Evolutionary conservation across 2,797 vertebrate species (phyloP), one percentile per base, ranked within the genome.

Genomic region (Catharus ustulatus): DNA sequence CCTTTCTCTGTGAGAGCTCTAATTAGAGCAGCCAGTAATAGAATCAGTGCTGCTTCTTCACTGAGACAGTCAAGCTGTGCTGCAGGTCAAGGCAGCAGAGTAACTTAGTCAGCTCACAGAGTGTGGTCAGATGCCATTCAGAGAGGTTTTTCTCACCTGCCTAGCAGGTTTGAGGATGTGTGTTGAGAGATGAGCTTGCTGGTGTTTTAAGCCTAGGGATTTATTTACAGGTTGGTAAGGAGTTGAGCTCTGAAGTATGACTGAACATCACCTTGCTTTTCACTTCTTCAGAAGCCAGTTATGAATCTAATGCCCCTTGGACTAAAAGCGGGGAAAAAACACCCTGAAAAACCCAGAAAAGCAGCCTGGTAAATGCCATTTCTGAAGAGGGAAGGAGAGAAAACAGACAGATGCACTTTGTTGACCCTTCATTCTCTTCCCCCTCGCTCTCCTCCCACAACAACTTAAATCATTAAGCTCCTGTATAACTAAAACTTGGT

Each of bases 401-500:
- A 97, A 95, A 80, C 51, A 76, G 83, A 63, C 72, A 93, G 72
- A 84, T 95, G 94, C 52, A 94, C 96, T 98, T 79, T 89, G 84
- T 78, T 97, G 93, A 96, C 94, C 95, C 87, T 93, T 87, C 95
- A 93, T 90, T 90, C 87, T 88, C 95, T 95, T 94, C 94, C 85
- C 95, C 96, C 94, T 95, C 85, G 23, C 76, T 96, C 90, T 97
- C 96, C 93, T 96, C 96, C 97, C 97, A 98, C 97, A 96, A 82
- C 91, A 95, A 92, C 92, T 97, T 96, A 98, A 97, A 96, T 97
- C 93, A 96, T 97, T 97, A 97, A 97, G 89, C 94, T 96, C 87
- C 96, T 76, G 77, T 98, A 95, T 98, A 97, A 98, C 98, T 98
- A 98, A 97, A 95, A 92, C 97, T 97, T 97, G 87, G 93, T 97